phyloP scores from a whole-genome alignment of 2,888 invertebrate genomes.

The Xylota segnis region DNA sequence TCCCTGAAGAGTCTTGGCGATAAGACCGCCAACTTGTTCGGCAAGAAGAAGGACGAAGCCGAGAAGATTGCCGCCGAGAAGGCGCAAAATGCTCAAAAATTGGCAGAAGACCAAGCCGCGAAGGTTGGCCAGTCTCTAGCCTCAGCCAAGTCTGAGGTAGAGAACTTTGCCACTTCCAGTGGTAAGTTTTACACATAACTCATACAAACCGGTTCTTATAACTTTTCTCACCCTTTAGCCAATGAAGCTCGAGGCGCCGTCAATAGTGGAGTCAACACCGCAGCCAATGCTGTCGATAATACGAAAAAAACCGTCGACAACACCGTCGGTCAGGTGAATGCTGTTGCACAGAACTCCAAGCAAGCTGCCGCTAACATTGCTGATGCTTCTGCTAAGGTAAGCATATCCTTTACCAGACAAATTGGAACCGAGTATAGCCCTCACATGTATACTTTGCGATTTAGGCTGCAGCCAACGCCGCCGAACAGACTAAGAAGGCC shows the following conservation, averaged over 20 bases:
- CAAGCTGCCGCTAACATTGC: constrained; percentile 82
- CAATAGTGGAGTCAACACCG: constrained; percentile 82
- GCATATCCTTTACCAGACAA: background rate
- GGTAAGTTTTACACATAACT: constrained; percentile 79
- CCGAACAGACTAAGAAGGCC: constrained; percentile 83
- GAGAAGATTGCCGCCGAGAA: constrained; percentile 88
- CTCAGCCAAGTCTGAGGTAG: constrained; percentile 86
- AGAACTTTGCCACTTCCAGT: constrained; percentile 85
- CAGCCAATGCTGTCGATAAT: constrained; percentile 80
- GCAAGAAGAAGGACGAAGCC: constrained; percentile 90
- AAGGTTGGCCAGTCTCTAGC: constrained; percentile 87
- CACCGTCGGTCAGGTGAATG: constrained; percentile 80
- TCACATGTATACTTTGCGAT: background rate
- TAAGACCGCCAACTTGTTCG: constrained; percentile 89
- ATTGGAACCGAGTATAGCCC: no score
- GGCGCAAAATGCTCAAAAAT: constrained; percentile 86
- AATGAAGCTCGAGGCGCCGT: constrained; percentile 83
- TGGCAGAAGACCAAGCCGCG: constrained; percentile 88
- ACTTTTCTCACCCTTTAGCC: constrained; percentile 68
- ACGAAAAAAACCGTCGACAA: constrained; percentile 81
- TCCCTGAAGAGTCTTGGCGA: constrained; percentile 90
- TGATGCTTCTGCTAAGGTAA: constrained; percentile 81
- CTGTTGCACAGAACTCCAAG: constrained; percentile 82
- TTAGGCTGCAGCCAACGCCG: constrained; percentile 42
- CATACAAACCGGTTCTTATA: background rate